A percentile compares a stretch with the other conserved stretches of the same genome.
Conservation (phyloP, 2,888 invertebrate genomes). For the Campopleginae sp. region DNA sequence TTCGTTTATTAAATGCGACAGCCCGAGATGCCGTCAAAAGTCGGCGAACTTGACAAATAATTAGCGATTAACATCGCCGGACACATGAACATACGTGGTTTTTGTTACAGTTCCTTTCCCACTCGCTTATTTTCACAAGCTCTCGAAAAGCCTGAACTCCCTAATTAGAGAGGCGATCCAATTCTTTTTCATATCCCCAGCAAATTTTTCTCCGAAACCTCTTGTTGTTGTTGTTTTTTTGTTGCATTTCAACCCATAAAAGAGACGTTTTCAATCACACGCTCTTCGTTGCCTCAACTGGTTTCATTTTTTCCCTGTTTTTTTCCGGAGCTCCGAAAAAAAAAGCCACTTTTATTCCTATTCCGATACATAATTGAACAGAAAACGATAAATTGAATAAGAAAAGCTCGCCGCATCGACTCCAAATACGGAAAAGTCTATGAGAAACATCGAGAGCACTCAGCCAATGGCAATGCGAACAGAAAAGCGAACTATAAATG, state of each 20-base stretch:
- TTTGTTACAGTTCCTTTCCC: background rate
- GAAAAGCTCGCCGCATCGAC: conserved; percentile 10
- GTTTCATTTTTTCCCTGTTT: background rate
- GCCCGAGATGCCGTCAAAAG: background rate
- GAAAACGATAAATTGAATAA: conserved; percentile 53
- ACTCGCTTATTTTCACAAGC: background rate
- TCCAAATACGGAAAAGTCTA: conserved; percentile 47
- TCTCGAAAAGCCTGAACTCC: background rate
- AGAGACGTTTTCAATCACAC: background rate
- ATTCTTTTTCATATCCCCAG: background rate
- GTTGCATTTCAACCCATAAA: background rate
- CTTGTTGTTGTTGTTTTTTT: background rate
- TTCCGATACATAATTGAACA: conserved; percentile 7
- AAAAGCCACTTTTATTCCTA: background rate
- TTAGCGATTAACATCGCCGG: background rate
- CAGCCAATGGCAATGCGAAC: conserved; percentile 49
- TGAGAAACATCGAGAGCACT: conserved; percentile 9
- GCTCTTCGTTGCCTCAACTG: background rate
- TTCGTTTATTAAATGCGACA: background rate
- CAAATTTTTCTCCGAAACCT: background rate
- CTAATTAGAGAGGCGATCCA: background rate
- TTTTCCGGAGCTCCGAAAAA: background rate
- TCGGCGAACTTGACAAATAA: background rate
- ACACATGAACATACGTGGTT: background rate
- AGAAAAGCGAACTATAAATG: conserved; percentile 24